phyloP scores from a whole-genome alignment of 2,113 vertebrate species.

The Telmatochromis sp. region DNA sequence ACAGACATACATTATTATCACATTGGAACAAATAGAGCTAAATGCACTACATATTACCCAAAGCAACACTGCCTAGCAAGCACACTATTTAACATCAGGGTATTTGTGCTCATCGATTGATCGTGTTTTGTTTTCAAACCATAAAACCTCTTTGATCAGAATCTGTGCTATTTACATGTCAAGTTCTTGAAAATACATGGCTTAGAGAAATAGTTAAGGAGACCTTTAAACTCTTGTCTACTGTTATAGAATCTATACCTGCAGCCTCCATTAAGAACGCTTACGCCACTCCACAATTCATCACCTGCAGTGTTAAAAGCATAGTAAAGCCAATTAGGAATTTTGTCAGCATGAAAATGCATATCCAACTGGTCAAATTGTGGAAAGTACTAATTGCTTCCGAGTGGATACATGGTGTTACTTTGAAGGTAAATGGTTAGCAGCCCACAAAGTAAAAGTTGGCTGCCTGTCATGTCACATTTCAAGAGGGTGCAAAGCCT shows the following conservation, averaged over 20 bases:
- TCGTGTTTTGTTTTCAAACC: slow-evolving; percentile 17
- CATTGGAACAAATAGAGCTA: slow-evolving; percentile 26
- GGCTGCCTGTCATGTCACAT: neutral
- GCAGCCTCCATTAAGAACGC: neutral
- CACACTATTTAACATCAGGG: slow-evolving; percentile 34
- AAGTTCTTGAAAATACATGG: slow-evolving; percentile 28
- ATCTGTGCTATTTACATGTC: slow-evolving; percentile 34
- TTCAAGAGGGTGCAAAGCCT: neutral
- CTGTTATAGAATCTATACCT: slow-evolving; percentile 13
- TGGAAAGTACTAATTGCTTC: slow-evolving; percentile 1
- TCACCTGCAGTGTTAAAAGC: slow-evolving; percentile 31
- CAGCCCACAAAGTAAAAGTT: neutral
- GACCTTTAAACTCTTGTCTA: slow-evolving; percentile 1
- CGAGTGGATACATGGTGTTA: neutral
- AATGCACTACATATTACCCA: slow-evolving; percentile 8
- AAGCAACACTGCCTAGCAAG: slow-evolving; percentile 40
- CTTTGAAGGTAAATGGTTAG: slow-evolving; percentile 3
- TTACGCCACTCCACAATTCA: neutral
- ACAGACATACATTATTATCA: slow-evolving; percentile 34
- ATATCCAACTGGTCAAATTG: neutral
- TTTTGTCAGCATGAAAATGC: neutral
- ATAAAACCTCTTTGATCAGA: slow-evolving; percentile 11
- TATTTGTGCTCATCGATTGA: slow-evolving; percentile 48
- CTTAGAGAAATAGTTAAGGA: slow-evolving; percentile 20
- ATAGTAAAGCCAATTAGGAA: neutral